Conservation (phyloP, 2,113 vertebrate genomes). For the Dendropsophus ebraccatus region DNA sequence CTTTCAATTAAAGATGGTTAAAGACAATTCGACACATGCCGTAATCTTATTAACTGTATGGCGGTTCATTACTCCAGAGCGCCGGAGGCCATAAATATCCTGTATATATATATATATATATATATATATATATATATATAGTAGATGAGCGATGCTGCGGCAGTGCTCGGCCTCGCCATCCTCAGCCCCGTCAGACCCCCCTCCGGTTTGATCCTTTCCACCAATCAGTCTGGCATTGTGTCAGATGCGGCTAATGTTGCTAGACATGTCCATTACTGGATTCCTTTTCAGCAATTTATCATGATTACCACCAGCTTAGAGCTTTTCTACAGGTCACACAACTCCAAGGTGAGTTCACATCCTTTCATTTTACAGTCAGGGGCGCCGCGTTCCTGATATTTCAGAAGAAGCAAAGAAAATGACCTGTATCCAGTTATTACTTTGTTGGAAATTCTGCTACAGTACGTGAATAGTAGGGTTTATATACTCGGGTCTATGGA, state of each 20-base stretch:
- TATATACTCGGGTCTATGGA: too few relatives aligned
- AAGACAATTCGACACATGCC: neutral
- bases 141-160: neutral
- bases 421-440: neutral
- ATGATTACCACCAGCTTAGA: slow-evolving; percentile 21
- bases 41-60: neutral
- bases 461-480: neutral
- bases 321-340: slow-evolving; percentile 16
- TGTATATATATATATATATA: too few relatives aligned
- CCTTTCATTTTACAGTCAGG: slow-evolving; percentile 1
- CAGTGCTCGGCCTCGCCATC: neutral
- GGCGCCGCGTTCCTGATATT: neutral
- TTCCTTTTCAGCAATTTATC: slow-evolving; percentile 20
- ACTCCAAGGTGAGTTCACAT: slow-evolving; percentile 10
- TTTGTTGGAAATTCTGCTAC: neutral
- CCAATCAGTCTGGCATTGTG: slow-evolving; percentile 19
- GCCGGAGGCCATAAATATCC: neutral
- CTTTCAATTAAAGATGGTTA: too few relatives aligned
- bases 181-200: neutral
- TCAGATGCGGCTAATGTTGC: neutral
- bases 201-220: neutral
- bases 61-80: neutral
- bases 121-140: too few relatives aligned
- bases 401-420: neutral
- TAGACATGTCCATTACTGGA: slow-evolving; percentile 18